phyloP scores from a whole-genome alignment of 2,888 invertebrate genomes.

The Noctua pronuba region DNA sequence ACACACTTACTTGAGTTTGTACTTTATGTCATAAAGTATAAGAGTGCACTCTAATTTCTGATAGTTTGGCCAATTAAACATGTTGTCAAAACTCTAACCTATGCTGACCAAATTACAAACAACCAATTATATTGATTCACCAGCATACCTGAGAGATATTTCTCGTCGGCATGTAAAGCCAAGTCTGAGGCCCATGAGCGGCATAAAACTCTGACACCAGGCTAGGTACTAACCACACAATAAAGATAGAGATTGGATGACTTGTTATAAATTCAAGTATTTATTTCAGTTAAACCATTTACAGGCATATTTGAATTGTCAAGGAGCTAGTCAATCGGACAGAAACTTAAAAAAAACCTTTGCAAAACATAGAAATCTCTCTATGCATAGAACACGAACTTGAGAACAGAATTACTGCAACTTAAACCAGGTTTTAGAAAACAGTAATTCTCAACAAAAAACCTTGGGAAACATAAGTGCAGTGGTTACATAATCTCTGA shows the following conservation, averaged over 20 bases:
- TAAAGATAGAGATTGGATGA: too few relatives aligned
- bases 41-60: background rate
- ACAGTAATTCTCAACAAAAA: background rate
- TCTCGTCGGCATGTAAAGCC: too few relatives aligned
- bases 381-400: background rate
- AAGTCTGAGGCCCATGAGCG: too few relatives aligned
- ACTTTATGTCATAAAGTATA: background rate
- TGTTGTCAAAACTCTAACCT: background rate
- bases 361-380: background rate
- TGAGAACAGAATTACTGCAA: background rate
- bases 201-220: too few relatives aligned
- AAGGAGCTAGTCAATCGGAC: background rate
- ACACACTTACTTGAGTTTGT: background rate
- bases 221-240: too few relatives aligned
- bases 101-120: background rate
- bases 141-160: too few relatives aligned
- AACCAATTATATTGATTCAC: background rate
- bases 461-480: background rate
- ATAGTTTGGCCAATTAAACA: background rate
- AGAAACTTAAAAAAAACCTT: background rate
- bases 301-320: background rate
- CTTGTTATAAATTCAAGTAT: background rate
- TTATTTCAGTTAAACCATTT: background rate
- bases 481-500: slow-evolving; percentile 19
- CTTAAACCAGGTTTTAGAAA: background rate